Conservation (phyloP, 2,888 invertebrate species). For the Dryococelus australis region DNA sequence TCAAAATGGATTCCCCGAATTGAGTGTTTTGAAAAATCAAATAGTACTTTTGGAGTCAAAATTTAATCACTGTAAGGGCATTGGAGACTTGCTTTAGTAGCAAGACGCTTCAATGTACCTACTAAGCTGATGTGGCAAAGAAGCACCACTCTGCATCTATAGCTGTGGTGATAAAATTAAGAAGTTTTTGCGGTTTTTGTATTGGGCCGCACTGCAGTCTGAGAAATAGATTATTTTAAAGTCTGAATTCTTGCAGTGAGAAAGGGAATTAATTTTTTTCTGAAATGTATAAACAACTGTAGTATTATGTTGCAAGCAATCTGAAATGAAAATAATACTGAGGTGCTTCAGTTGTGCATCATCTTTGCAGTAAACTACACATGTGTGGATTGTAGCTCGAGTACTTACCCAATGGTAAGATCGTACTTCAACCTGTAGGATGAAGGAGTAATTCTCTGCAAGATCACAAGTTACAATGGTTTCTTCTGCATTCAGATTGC, state of each 20-base stretch:
- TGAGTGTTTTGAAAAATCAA: not conserved
- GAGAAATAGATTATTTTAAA: too few relatives aligned
- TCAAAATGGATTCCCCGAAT: not conserved
- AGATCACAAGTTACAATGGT: conserved; percentile 43
- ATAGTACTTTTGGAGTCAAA: not conserved
- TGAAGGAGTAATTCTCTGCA: conserved; percentile 37
- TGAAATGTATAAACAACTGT: not conserved
- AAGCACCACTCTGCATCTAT: too few relatives aligned
- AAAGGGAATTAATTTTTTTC: not conserved
- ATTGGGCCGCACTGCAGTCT: too few relatives aligned
- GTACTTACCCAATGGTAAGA: too few relatives aligned
- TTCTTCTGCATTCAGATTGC: conserved; percentile 38
- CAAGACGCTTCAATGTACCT: not conserved
- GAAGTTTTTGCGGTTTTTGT: too few relatives aligned
- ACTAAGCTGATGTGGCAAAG: too few relatives aligned
- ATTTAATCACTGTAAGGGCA: not conserved
- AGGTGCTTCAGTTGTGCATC: not conserved
- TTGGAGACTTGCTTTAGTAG: not conserved
- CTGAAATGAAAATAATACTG: conserved; percentile 16
- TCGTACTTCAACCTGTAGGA: too few relatives aligned
- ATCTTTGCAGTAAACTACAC: not conserved
- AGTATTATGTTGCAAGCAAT: not conserved
- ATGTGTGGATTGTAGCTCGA: too few relatives aligned
- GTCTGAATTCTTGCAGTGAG: too few relatives aligned
- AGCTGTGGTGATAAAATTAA: too few relatives aligned